phyloP scores from a whole-genome alignment of 2,888 invertebrate genomes.

The Pycnomerus fuliginosus region DNA sequence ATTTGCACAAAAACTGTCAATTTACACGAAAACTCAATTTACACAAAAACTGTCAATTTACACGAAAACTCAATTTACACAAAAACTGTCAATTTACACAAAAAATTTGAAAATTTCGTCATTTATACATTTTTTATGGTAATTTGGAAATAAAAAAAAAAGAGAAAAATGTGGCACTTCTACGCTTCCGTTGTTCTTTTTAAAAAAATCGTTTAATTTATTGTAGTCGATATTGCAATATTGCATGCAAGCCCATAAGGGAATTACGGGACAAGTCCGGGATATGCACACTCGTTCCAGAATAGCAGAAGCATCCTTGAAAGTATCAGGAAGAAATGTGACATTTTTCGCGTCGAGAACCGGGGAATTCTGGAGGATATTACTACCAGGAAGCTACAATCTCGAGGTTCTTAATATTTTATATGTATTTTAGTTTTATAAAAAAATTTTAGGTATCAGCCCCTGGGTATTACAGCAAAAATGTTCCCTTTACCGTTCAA shows the following conservation, averaged over 20 bases:
- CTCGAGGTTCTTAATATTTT: too few species aligned
- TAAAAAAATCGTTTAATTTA: constrained; percentile 2
- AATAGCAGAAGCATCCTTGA: constrained; percentile 55
- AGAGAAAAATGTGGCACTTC: constrained; percentile 41
- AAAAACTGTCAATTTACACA: too few species aligned
- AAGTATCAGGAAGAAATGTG: constrained; percentile 59
- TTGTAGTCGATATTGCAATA: constrained; percentile 57
- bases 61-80: too few species aligned
- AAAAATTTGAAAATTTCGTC: too few species aligned
- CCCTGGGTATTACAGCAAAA: constrained; percentile 8
- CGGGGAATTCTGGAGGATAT: constrained; percentile 67
- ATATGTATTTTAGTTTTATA: too few species aligned
- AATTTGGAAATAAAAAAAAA: constrained; percentile 64
- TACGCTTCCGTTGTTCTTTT: too few species aligned
- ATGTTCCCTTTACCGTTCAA: constrained; percentile 4
- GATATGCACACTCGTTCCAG: constrained; percentile 53
- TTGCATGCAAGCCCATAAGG: constrained; percentile 58
- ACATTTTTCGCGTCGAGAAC: constrained; percentile 57
- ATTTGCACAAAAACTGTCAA: too few species aligned
- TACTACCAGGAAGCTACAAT: constrained; percentile 62
- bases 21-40: too few species aligned
- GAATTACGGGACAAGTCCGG: constrained; percentile 61
- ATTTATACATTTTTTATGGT: too few species aligned
- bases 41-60: too few species aligned
- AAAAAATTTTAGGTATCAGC: constrained; percentile 53